Percentiles rank a stretch among this genome's conserved stretches.
Evolutionary conservation across 2,888 invertebrate species (phyloP).

Genomic region (Congeria kusceri): DNA sequence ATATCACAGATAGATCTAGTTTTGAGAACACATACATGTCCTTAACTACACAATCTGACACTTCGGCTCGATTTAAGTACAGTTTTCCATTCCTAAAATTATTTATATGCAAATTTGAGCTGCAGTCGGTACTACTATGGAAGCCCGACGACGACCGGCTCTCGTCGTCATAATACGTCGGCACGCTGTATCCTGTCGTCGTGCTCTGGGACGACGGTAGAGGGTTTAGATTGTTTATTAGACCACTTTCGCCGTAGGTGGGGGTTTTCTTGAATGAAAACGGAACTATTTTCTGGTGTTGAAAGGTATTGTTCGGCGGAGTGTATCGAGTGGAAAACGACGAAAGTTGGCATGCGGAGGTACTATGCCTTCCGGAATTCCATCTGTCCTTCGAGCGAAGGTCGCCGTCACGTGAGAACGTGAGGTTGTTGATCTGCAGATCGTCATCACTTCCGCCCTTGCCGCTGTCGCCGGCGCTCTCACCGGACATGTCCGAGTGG

Average conservation of each 20-base stretch:
- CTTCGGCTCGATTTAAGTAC: constrained; percentile 36
- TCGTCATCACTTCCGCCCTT: constrained; percentile 72
- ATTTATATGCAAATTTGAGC: constrained; percentile 41
- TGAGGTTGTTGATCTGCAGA: constrained; percentile 35
- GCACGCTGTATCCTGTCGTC: constrained; percentile 41
- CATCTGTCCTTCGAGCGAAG: constrained; percentile 36
- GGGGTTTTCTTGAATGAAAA: constrained; percentile 55
- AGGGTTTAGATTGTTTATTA: constrained; percentile 28
- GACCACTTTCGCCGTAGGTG: constrained; percentile 15
- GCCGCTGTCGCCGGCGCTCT: constrained; percentile 65
- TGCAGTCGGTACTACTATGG: constrained; percentile 59
- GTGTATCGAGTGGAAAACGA: constrained; percentile 49
- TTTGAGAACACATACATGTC: background rate
- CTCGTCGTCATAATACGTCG: constrained; percentile 60
- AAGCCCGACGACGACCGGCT: constrained; percentile 54
- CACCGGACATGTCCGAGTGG: constrained; percentile 63
- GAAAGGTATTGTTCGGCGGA: constrained; percentile 8
- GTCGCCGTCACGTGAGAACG: constrained; percentile 15
- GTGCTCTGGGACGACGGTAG: constrained; percentile 6
- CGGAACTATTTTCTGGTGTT: constrained; percentile 57
- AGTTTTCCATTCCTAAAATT: constrained; percentile 38
- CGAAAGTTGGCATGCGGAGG: constrained; percentile 38
- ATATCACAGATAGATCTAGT: too few species aligned
- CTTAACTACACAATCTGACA: constrained; percentile 57
- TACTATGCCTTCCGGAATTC: constrained; percentile 34